Evolutionary conservation across 2,888 invertebrate genomes (phyloP).

Genomic region (Mythimna lalbum): DNA sequence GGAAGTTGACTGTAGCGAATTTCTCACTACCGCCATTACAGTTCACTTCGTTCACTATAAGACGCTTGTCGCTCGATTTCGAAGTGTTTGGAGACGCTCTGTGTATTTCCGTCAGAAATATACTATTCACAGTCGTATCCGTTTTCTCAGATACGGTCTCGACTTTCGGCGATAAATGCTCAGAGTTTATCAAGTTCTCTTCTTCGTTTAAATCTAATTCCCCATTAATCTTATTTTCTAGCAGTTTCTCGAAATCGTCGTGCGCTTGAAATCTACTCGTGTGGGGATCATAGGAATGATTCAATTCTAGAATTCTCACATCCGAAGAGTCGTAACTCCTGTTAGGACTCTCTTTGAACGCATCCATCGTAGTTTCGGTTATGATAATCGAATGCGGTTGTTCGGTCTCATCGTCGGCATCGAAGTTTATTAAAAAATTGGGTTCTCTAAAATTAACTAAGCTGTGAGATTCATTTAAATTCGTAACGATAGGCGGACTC

Average conservation of each 20-base stretch:
- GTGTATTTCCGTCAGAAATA: constrained; percentile 41
- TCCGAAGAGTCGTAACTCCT: constrained; percentile 73
- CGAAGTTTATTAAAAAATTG: constrained; percentile 78
- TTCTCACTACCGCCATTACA: constrained; percentile 80
- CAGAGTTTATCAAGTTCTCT: constrained; percentile 38
- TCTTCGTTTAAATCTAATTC: constrained; percentile 52
- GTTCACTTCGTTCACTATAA: constrained; percentile 56
- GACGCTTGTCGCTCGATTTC: constrained; percentile 35
- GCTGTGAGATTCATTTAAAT: constrained; percentile 84
- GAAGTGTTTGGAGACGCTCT: constrained; percentile 59
- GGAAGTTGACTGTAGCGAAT: constrained; percentile 84
- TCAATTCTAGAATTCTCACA: constrained; percentile 63
- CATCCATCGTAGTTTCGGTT: constrained; percentile 79
- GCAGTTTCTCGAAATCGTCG: constrained; percentile 48
- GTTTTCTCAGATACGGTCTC: constrained; percentile 46
- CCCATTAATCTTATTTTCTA: constrained; percentile 64
- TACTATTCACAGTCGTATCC: constrained; percentile 40
- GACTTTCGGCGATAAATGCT: constrained; percentile 50
- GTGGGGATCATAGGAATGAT: constrained; percentile 76
- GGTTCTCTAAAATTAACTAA: constrained; percentile 74
- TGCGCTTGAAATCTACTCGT: constrained; percentile 47
- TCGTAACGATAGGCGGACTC: constrained; percentile 78
- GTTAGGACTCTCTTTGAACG: constrained; percentile 73
- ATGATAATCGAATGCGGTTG: constrained; percentile 88
- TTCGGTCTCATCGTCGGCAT: constrained; percentile 83